Evolutionary conservation across 2,888 invertebrate genomes (phyloP), one percentile per base, ranked within the genome.

Genomic region (Caenorhabditis sp.): DNA sequence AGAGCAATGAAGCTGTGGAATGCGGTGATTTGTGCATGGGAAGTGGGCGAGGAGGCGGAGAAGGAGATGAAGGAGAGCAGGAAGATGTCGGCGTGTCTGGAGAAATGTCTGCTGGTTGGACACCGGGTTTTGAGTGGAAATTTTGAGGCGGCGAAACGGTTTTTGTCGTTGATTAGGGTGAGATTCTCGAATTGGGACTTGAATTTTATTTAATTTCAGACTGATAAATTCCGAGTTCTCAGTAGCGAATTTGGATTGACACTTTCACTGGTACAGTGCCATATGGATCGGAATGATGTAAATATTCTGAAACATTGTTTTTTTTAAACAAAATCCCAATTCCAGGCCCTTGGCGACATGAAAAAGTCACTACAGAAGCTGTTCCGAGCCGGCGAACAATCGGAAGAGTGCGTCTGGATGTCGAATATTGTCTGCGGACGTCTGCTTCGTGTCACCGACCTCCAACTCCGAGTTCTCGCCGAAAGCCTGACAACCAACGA

Each of bases 371-470:
- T 85, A 6, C 70, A 72, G 32, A 80, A 80, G 35, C 20, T 85
- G 5, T 85, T 74, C 77, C 71, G 56, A 69, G 77, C 72, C 28
- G 82, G 80, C 15, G 83, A 82, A 53, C 74, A 82, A 28, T 55
- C 77, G 0, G 80, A 80, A 22, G 72, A 80, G 37, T 78, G 72
- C 28, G 80, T 74, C 4, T 85, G 85, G 85, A 64, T 85, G 69
- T 62, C 68, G 2, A 80, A 77, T 32, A 55, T 70, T 22, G 71
- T 68, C 18, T 67, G 68, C 26, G 72, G 82, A 2, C 62, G 68
- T 1, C 37, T 82, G 2, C 40, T 78, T 1, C 53, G 50, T 4
- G n/a, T 71, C 1, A 62, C 72, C 15, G 76, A 76, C 40, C 55
- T 28, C 0, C 77, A 78, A 64, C 50, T 82, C 0, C 67, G 64